Conservation (phyloP, 2,797 vertebrate genomes). For the Enteromius anoplus region DNA sequence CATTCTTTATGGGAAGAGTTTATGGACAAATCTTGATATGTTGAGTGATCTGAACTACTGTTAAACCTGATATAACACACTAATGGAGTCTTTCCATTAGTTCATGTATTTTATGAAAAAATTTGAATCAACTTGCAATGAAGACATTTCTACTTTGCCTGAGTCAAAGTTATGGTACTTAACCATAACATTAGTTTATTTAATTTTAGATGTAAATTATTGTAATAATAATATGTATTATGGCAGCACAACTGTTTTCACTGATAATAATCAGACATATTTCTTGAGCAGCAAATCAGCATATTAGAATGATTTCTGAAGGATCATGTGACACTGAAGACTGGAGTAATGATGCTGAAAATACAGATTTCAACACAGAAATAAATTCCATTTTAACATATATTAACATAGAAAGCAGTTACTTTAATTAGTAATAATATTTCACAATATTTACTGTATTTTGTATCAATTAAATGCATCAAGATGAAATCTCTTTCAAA, state of each 20-base stretch:
- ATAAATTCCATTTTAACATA: neutral
- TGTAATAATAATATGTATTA: neutral
- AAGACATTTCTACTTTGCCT: conserved; percentile 1
- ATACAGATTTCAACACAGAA: no score
- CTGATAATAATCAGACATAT: neutral
- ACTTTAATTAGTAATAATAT: neutral
- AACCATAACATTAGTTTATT: neutral
- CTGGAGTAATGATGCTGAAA: neutral
- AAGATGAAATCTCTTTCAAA: neutral
- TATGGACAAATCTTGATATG: neutral
- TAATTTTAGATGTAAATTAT: neutral
- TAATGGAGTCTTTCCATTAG: conserved; percentile 1
- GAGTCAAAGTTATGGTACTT: no score
- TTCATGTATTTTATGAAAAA: neutral
- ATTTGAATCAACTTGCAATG: neutral
- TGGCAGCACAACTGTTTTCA: neutral
- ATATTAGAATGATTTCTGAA: neutral
- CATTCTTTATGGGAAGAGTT: neutral
- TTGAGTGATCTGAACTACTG: neutral
- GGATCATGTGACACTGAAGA: neutral
- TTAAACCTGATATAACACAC: neutral
- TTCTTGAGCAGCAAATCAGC: neutral
- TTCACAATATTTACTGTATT: neutral
- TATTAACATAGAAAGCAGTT: neutral
- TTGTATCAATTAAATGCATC: neutral